Percentiles rank a stretch among this genome's conserved stretches.
Conservation (phyloP, 1,140 invertebrate genomes). For the Drosophila rhopaloa region DNA sequence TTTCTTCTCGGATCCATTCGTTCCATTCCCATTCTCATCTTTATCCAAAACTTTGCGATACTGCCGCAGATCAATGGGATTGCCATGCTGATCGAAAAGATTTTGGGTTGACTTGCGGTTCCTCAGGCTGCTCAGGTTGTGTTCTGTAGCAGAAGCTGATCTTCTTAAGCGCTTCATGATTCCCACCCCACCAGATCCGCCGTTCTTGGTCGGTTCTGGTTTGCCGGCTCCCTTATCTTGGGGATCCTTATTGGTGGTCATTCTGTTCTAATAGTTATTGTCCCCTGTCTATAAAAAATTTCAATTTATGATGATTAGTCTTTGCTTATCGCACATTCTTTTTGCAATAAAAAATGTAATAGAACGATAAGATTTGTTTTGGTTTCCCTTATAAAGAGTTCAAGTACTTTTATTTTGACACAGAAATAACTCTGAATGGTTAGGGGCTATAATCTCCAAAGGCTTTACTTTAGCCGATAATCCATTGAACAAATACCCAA, state of each 20-base stretch:
- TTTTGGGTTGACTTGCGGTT: constrained; percentile 77
- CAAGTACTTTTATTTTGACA: constrained; percentile 19
- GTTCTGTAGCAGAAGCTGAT: constrained; percentile 76
- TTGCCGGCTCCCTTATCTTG: constrained; percentile 51
- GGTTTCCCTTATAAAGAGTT: not conserved
- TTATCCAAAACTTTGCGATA: constrained; percentile 78
- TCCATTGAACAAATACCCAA: not conserved
- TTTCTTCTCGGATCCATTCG: constrained; percentile 84
- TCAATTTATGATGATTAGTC: constrained; percentile 26
- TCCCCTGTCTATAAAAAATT: constrained; percentile 6
- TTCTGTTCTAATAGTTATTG: constrained; percentile 18
- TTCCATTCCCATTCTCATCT: constrained; percentile 79
- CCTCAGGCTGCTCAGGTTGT: constrained; percentile 68
- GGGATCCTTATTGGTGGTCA: constrained; percentile 68
- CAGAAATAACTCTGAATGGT: constrained; percentile 31
- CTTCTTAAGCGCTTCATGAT: constrained; percentile 71
- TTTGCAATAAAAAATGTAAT: constrained; percentile 14
- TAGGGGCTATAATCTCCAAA: constrained; percentile 9
- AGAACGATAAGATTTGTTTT: constrained; percentile 32
- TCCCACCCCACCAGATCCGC: constrained; percentile 45
- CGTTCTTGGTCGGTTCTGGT: constrained; percentile 52
- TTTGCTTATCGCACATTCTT: constrained; percentile 24
- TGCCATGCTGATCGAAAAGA: constrained; percentile 76
- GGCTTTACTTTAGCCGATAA: not conserved
- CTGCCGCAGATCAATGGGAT: constrained; percentile 77